Percentiles rank a stretch among this genome's conserved stretches.
Conservation (phyloP, 2,888 invertebrate genomes). For the Lamproptera curius region DNA sequence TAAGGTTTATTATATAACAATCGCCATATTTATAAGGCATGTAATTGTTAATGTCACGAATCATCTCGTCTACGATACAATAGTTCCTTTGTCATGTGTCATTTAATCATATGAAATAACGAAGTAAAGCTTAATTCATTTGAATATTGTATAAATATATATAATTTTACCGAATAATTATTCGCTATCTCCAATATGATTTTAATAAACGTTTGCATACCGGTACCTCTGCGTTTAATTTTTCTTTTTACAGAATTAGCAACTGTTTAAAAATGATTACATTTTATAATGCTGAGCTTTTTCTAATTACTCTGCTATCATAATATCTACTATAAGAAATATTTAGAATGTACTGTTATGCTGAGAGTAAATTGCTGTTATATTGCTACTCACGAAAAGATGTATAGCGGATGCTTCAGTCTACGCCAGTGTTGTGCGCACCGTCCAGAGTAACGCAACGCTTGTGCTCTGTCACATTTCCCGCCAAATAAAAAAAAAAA, state of each 20-base stretch:
- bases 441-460: slow-evolving; percentile 27
- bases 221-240: slow-evolving; percentile 34
- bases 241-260: slow-evolving; percentile 27
- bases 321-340: slow-evolving; percentile 3
- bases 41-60: slow-evolving; percentile 52
- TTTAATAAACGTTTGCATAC: slow-evolving; percentile 74
- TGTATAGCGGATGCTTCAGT: not conserved
- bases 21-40: slow-evolving; percentile 63
- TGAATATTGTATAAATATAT: slow-evolving; percentile 67
- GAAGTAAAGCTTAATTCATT: slow-evolving; percentile 63
- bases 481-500: slow-evolving; percentile 34
- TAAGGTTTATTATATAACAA: slow-evolving; percentile 46
- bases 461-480: slow-evolving; percentile 32
- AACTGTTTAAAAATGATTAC: too few relatives aligned
- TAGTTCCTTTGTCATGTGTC: slow-evolving; percentile 78
- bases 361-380: slow-evolving; percentile 7
- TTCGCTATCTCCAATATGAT: slow-evolving; percentile 76
- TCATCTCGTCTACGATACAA: slow-evolving; percentile 71
- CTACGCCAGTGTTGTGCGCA: slow-evolving; percentile 27
- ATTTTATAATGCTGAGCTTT: not conserved
- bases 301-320: slow-evolving; percentile 5
- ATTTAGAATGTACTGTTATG: too few relatives aligned
- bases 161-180: slow-evolving; percentile 70
- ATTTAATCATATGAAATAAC: slow-evolving; percentile 69
- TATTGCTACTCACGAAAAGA: too few relatives aligned